phyloP scores from a whole-genome alignment of 2,888 invertebrate genomes.

The Drosophila affinis region DNA sequence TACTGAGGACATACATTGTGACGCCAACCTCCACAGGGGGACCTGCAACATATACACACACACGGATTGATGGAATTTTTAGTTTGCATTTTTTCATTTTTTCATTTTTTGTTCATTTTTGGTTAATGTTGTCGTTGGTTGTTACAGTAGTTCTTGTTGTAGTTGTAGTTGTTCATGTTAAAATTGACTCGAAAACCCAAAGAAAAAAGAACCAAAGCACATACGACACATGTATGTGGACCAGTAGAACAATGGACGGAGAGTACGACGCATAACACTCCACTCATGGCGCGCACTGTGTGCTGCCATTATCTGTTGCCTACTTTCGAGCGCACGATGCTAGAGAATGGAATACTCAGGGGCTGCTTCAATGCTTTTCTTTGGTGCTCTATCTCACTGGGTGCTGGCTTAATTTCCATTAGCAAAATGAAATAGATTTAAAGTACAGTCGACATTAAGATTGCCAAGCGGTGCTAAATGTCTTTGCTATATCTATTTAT shows the following conservation, averaged over 20 bases:
- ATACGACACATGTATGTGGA: constrained; percentile 25
- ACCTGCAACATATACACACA: constrained; percentile 89
- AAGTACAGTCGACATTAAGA: constrained; percentile 45
- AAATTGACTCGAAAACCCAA: constrained; percentile 45
- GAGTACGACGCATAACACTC: not conserved
- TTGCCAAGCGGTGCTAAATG: constrained; percentile 53
- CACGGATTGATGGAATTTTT: constrained; percentile 77
- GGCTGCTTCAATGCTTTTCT: not conserved
- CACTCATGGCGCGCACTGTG: constrained; percentile 5
- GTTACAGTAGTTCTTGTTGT: constrained; percentile 27
- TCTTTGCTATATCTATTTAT: constrained; percentile 17
- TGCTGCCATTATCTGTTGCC: constrained; percentile 39
- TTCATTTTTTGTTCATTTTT: constrained; percentile 26
- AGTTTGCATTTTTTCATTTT: constrained; percentile 37
- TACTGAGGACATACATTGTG: constrained; percentile 99
- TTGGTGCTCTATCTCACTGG: constrained; percentile 4
- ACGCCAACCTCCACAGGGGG: constrained; percentile 98
- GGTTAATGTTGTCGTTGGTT: constrained; percentile 41
- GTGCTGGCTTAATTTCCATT: constrained; percentile 58
- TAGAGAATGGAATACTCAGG: not conserved
- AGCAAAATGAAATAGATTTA: constrained; percentile 69
- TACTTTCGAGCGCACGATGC: constrained; percentile 16
- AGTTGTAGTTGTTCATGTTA: constrained; percentile 25
- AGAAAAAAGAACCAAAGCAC: constrained; percentile 1
- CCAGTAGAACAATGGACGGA: constrained; percentile 33